Evolutionary conservation across 2,888 invertebrate genomes (phyloP).

Genomic region (Orchesella flavescens): DNA sequence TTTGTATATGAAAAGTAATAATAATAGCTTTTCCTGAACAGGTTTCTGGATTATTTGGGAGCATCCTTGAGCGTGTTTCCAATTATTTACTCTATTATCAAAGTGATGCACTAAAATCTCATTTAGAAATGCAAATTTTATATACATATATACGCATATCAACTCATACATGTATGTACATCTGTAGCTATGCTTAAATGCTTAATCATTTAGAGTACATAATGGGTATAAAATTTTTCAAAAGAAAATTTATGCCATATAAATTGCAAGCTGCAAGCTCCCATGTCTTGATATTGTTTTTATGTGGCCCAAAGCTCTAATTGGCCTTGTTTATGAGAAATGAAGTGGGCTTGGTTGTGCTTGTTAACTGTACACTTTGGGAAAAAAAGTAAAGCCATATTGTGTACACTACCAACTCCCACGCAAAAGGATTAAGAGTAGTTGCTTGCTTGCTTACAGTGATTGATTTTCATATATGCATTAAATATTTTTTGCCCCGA

Average conservation of each 20-base stretch:
- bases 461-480: conserved; percentile 20
- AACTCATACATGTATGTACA: too few relatives aligned
- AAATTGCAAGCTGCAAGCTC: conserved; percentile 19
- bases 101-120: conserved; percentile 32
- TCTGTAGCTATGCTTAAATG: too few relatives aligned
- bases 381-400: not conserved
- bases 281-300: conserved; percentile 7
- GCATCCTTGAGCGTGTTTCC: conserved; percentile 43
- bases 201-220: conserved; percentile 25
- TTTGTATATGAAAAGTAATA: too few relatives aligned
- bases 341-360: not conserved
- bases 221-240: conserved; percentile 42
- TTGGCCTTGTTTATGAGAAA: conserved; percentile 38
- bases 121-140: conserved; percentile 49
- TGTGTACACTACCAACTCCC: not conserved
- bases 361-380: not conserved
- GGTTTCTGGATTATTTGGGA: conserved; percentile 45
- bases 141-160: not conserved
- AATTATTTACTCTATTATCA: conserved; percentile 2
- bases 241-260: conserved; percentile 33
- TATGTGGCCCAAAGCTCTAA: conserved; percentile 43
- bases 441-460: too few relatives aligned
- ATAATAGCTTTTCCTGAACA: conserved; percentile 14
- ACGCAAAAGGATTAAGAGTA: not conserved
- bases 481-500: too few relatives aligned